These are phyloP conservation scores for Chlorodrepanis virens DNA, from an alignment of 2,113 vertebrate species.

Conservation along the genomic window DNA sequence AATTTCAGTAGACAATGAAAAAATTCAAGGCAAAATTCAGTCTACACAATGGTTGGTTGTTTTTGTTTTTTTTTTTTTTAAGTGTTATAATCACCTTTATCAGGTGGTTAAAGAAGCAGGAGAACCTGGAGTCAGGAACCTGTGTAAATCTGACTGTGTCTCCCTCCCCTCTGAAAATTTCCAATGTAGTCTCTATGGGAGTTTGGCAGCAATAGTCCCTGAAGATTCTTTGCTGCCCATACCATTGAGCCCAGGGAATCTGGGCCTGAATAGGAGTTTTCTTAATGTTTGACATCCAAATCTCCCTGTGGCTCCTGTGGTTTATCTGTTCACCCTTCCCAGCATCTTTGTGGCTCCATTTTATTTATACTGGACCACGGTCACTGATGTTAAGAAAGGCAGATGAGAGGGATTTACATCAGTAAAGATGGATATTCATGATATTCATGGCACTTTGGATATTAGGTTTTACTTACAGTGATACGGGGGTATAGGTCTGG, in stretches of 20 bases:
- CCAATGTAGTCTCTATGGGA: not conserved
- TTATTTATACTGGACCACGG: not conserved
- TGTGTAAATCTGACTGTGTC: not conserved
- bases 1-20: not conserved
- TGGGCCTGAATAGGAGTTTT: not conserved
- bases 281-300: not conserved
- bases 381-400: not conserved
- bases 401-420: not conserved
- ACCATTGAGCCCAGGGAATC: not conserved
- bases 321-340: not conserved
- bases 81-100: not conserved
- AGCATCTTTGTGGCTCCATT: not conserved
- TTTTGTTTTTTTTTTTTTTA: not conserved
- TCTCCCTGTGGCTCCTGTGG: not conserved
- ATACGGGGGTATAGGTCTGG: not conserved
- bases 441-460: not conserved
- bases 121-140: not conserved
- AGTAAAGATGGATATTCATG: not conserved
- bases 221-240: not conserved
- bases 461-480: not conserved
- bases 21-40: not conserved
- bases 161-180: not conserved
- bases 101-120: not conserved
- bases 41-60: no score
- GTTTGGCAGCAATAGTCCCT: not conserved